Conservation (phyloP, 2,113 vertebrate genomes). For the Callaeas wilsoni region DNA sequence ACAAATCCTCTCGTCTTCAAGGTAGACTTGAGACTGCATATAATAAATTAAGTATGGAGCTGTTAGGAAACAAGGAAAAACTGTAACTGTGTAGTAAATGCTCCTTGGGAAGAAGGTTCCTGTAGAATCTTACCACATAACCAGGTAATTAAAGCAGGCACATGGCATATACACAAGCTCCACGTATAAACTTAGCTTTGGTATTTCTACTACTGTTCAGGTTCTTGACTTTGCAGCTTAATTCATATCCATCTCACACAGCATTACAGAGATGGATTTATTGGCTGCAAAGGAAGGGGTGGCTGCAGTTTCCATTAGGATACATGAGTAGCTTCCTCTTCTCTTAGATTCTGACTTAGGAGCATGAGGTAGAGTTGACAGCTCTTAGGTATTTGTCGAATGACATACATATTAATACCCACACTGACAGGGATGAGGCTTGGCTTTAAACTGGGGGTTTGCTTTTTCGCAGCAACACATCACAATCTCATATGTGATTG, state of each 20-base stretch:
- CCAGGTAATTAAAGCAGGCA: neutral
- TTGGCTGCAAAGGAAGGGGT: neutral
- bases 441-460: neutral
- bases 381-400: neutral
- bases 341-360: neutral
- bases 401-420: neutral
- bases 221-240: neutral
- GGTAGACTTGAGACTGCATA: neutral
- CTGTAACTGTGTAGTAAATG: accelerated
- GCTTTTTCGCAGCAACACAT: neutral
- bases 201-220: neutral
- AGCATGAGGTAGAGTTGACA: neutral
- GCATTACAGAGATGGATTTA: neutral
- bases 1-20: neutral
- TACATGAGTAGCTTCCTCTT: accelerated
- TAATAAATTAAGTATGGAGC: neutral
- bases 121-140: accelerated
- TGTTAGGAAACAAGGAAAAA: neutral
- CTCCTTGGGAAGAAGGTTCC: neutral
- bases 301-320: neutral
- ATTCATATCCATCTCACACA: neutral
- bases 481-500: neutral
- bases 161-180: neutral
- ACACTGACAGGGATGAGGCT: neutral
- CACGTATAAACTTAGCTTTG: neutral